Conservation (phyloP, 2,888 invertebrate species). For the Cynaeus angustus region DNA sequence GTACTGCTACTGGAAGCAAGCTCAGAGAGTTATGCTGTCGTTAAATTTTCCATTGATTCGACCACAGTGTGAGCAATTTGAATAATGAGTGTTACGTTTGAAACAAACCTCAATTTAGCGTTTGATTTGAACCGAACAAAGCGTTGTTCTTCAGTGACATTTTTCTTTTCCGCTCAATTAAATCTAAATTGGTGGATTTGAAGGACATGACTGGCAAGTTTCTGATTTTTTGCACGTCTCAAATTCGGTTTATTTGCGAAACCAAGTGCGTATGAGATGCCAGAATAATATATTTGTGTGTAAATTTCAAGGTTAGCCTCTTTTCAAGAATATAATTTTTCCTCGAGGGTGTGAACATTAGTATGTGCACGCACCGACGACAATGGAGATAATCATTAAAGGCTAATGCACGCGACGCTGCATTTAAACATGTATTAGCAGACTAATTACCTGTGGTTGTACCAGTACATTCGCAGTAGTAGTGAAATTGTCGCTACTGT, state of each 20-base stretch:
- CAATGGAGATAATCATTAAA: constrained; percentile 23
- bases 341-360: constrained; percentile 19
- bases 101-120: constrained; percentile 36
- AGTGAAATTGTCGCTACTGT: constrained; percentile 1
- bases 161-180: constrained; percentile 12
- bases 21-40: too few species aligned
- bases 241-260: neutral
- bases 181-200: neutral
- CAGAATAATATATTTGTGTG: neutral
- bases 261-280: too few species aligned
- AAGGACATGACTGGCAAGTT: constrained; percentile 19
- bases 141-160: constrained; percentile 1
- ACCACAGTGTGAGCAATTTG: too few species aligned
- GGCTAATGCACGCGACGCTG: constrained; percentile 25
- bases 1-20: neutral
- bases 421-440: constrained; percentile 30
- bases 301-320: constrained; percentile 9
- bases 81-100: neutral
- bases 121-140: constrained; percentile 20
- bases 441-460: constrained; percentile 26
- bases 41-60: too few species aligned
- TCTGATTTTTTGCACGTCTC: neutral
- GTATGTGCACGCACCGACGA: constrained; percentile 21
- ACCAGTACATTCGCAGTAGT: neutral
- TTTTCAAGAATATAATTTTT: constrained; percentile 6